Conservation (phyloP, 2,113 vertebrate genomes). For the Percina caprodes region DNA sequence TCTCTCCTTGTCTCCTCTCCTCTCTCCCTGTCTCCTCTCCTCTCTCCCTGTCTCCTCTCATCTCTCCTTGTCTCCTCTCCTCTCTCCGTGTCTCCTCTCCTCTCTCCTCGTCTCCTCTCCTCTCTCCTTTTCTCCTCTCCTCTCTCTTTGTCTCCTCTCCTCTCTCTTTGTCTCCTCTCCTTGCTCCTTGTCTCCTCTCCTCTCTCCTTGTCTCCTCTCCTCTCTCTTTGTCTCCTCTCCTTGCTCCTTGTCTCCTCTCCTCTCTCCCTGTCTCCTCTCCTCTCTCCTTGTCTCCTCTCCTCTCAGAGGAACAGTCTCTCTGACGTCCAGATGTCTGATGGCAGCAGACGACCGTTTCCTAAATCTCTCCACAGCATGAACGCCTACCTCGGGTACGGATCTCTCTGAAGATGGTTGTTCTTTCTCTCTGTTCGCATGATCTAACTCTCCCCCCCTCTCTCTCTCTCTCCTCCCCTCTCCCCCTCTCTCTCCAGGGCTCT, state of each 20-base stretch:
- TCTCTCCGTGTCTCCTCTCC: too few relatives aligned
- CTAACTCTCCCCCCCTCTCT: too few relatives aligned
- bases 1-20: too few relatives aligned
- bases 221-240: not conserved
- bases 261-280: not conserved
- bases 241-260: not conserved
- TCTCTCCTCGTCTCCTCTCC: not conserved
- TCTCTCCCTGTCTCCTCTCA: too few relatives aligned
- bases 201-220: not conserved
- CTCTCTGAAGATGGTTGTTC: too few relatives aligned
- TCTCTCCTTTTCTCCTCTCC: too few relatives aligned
- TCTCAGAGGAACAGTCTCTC: slow-evolving; percentile 83
- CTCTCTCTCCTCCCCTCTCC: not conserved
- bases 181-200: too few relatives aligned
- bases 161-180: not conserved
- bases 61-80: not conserved
- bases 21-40: too few relatives aligned
- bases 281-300: not conserved
- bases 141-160: not conserved
- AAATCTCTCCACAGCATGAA: slow-evolving; percentile 88
- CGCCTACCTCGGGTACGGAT: slow-evolving; percentile 89
- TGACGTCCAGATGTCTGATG: slow-evolving; percentile 74
- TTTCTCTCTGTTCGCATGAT: too few relatives aligned
- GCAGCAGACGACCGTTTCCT: slow-evolving; percentile 81
- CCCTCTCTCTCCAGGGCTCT: slow-evolving; percentile 76